A percentile compares a stretch with the other conserved stretches of the same genome.
Conservation (phyloP, 2,797 vertebrate genomes). For the Danio kyathit region DNA sequence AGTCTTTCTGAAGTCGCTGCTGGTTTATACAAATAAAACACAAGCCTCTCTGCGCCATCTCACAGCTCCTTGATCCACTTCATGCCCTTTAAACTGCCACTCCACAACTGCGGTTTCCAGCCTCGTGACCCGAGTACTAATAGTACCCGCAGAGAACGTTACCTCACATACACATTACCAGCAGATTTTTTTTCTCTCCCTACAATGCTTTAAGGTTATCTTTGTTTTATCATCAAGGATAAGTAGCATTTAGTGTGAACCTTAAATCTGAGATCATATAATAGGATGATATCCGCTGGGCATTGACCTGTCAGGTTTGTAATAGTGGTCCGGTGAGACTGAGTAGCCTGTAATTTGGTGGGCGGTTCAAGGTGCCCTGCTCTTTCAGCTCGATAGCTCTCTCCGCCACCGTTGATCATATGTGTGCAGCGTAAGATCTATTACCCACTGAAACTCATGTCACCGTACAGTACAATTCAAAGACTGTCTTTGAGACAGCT, state of each 20-base stretch:
- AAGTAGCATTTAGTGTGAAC: conserved; percentile 25
- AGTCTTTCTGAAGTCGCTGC: background rate
- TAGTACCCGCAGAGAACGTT: background rate
- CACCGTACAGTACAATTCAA: background rate
- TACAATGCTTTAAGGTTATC: background rate
- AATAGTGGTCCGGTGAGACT: background rate
- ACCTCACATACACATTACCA: background rate
- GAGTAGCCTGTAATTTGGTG: conserved; percentile 24
- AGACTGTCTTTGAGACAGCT: background rate
- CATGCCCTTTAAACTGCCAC: conserved; percentile 1
- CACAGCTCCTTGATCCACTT: background rate
- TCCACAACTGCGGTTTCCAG: background rate
- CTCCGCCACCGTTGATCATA: conserved; percentile 9
- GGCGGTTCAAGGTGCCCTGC: conserved; percentile 37
- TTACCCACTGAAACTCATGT: conserved; percentile 26
- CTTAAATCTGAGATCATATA: conserved; percentile 8
- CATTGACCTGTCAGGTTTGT: conserved; percentile 32
- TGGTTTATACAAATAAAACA: conserved; percentile 9
- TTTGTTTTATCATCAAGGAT: background rate
- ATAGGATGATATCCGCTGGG: background rate
- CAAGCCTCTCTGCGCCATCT: background rate
- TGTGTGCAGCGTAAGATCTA: conserved; percentile 8
- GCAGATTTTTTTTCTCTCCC: background rate
- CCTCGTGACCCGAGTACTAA: background rate
- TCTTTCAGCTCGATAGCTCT: conserved; percentile 10